Base-by-base conservation (phyloP, 2,888 invertebrate species). In the Hololepta plana region DNA sequence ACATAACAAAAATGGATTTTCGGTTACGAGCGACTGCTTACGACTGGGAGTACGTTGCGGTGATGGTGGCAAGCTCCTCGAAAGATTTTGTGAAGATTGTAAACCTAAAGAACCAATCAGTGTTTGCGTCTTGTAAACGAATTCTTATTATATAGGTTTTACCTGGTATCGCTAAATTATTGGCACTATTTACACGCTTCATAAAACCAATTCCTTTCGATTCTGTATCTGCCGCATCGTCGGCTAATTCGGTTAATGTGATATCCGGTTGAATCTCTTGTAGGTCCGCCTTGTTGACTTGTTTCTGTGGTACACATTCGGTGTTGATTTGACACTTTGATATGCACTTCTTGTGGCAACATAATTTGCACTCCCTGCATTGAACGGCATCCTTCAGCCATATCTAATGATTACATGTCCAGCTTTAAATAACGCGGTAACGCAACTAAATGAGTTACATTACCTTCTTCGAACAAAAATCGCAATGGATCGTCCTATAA, bases 361-460 rank as follows among this genome's bases (percentile, higher is more conserved):
- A 82, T 60, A 91, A 72, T 1, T 73, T 70, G 47, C 95, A 95
- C 35, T 75, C 73, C 27, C 72, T 67, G 54, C 95, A 95, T 46
- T 87, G 84, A 43, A 87, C 82, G 3, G 90, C 95, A 44, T 88
- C 88, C 57, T 93, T 93, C 33, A 95, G 58, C 95, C 95, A 95
- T 41, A 95, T 93, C 79, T 87, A 44, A 4, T 41, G 26, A 22
- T n/a, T n/a, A n/a, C n/a, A n/a, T n/a, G n/a, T n/a, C n/a, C n/a
- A 7, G 7, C 17, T 22, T 8, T 7, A 10, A 8, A 22, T n/a
- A 22, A 22, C 7, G 10, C 7, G 7, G 17, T 17, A 7, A 17
- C 16, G 15, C 22, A 24, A 15, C 6, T 12, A 2, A 23, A n/a
- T 14, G 12, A 26, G 14, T 27, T 42, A 79, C 82, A 7, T 38